Percentiles rank a stretch among this genome's conserved stretches.
Conservation (phyloP, 1,140 invertebrate species). For the Drosophila erecta region DNA sequence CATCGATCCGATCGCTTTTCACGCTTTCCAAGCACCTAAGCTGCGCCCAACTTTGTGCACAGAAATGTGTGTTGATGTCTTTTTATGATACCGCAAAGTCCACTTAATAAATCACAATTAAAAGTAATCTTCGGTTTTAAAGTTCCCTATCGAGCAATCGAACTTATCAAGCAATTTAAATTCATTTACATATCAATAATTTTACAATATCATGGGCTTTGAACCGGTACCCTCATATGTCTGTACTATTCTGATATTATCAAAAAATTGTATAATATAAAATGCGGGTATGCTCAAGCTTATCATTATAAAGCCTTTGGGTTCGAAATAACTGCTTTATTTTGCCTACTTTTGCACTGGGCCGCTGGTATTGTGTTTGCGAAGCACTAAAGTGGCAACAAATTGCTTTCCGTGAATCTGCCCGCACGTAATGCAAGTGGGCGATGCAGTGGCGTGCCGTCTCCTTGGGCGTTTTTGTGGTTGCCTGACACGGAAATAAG, state of each 20-base stretch:
- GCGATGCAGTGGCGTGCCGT: slow-evolving; percentile 16
- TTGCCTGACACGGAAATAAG: slow-evolving; percentile 29
- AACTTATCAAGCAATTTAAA: no score
- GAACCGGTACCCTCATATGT: not conserved
- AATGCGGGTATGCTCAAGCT: not conserved
- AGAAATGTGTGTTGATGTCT: not conserved
- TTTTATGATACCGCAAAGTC: not conserved
- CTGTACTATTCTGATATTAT: not conserved
- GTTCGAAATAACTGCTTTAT: not conserved
- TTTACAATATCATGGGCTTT: no score
- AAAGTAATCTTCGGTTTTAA: no score
- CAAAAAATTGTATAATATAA: not conserved
- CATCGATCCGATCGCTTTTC: slow-evolving; percentile 9
- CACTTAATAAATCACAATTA: no score
- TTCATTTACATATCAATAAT: no score
- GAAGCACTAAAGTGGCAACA: slow-evolving; percentile 10
- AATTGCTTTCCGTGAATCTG: slow-evolving; percentile 23
- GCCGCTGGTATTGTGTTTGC: not conserved
- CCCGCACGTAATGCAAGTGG: slow-evolving; percentile 11
- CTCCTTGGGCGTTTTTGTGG: not conserved
- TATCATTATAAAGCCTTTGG: not conserved
- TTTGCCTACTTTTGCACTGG: not conserved
- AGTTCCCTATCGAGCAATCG: no score
- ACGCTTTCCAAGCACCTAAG: not conserved
- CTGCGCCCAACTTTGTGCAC: not conserved